Base-by-base conservation (phyloP, 2,888 invertebrate species). In the Scaptomyza cyrtandrae region DNA sequence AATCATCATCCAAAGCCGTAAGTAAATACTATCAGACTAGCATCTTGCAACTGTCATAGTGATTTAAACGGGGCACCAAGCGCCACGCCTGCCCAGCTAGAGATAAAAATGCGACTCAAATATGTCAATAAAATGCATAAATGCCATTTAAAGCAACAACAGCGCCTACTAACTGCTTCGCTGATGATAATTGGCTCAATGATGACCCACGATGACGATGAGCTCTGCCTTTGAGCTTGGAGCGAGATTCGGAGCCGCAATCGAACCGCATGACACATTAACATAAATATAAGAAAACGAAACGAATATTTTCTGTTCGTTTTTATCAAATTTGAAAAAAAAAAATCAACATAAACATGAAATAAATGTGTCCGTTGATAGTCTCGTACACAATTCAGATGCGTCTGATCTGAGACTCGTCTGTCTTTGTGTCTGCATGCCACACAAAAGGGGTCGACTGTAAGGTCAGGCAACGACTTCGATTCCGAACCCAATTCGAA, bases 311-410 rank as follows among this genome's bases (percentile, higher is more conserved):
- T 68, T 46, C 64, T 24, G 45, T 70, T 45, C n/a, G 56, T 19
- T 63, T 52, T 88, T 87, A 89, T 85, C 88, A 82, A 81, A 88
- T 85, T 85, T 75, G 68, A 39, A 39, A 39, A n/a, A 37, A 33
- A 33, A 88, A 83, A 86, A 86, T 89, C 87, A 89, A 81, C 90
- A 89, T 89, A 89, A 88, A 89, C 90, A 89, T 89, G 89, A 86
- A 83, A 88, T 79, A 89, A 88, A 89, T 88, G 88, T 85, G 86
- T 83, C 74, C 85, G 86, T 68, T 89, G 86, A 86, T 86, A 88
- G 86, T 88, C 84, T 79, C 76, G 75, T 83, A 88, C 78, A 80
- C 89, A 86, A 71, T 79, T 85, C 89, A 88, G 84, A 84, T 84
- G 79, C 73, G 76, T 88, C 19, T 19, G 19, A 88, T 88, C 87